These are phyloP conservation scores for Podiceps cristatus DNA, from an alignment of 2,113 vertebrate species.

Conservation along the genomic window DNA sequence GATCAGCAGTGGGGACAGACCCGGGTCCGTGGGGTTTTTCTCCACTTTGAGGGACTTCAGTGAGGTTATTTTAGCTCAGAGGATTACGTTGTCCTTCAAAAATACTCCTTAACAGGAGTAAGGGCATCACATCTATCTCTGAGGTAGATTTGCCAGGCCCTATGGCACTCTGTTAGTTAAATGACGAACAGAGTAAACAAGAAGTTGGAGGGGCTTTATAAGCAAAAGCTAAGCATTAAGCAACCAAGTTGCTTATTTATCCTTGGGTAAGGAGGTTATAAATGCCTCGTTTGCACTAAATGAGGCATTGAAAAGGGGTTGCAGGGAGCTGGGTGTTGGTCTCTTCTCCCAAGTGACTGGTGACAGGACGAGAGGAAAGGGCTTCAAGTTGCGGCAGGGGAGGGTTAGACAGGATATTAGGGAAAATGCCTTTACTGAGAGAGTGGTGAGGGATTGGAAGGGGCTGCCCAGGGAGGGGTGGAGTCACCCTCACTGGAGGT, in stretches of 20 bases:
- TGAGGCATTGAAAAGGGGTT: too few species aligned
- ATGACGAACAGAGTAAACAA: not conserved
- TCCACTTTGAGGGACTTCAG: not conserved
- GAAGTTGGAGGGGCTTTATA: not conserved
- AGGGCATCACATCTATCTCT: not conserved
- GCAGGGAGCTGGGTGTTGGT: too few species aligned
- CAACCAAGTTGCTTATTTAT: not conserved
- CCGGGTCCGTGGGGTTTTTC: not conserved
- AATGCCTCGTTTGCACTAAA: not conserved
- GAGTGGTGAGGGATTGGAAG: too few species aligned
- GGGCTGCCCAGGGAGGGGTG: too few species aligned
- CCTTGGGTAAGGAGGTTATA: not conserved
- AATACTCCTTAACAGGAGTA: not conserved
- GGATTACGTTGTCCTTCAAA: not conserved
- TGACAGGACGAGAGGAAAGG: too few species aligned
- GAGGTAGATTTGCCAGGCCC: not conserved
- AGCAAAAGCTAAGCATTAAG: not conserved
- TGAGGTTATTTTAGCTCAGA: not conserved
- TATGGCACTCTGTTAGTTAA: rapidly evolving
- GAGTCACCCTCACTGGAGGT: too few species aligned
- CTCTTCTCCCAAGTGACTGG: too few species aligned
- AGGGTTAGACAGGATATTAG: too few species aligned
- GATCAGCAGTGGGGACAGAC: too few species aligned
- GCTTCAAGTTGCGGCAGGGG: too few species aligned
- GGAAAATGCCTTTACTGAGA: too few species aligned